Base-by-base conservation (phyloP, 2,113 vertebrate genomes). In the Prolemur simus region DNA sequence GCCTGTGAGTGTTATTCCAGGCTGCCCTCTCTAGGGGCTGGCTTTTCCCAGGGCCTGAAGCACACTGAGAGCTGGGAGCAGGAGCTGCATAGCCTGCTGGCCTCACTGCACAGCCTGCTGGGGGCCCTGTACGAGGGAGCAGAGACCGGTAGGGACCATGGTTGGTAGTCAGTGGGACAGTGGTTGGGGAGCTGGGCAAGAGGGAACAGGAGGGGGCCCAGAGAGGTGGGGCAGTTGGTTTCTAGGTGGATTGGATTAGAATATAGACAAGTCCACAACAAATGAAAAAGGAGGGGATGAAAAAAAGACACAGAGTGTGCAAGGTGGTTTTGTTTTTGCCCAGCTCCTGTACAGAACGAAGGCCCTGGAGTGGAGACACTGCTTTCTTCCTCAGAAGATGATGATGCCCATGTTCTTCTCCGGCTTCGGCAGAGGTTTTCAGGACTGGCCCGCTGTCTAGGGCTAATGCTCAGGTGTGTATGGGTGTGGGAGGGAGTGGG, bases 1-100 rank as follows among this genome's bases (percentile, higher is more conserved):
- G 99, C 99, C n/a, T 99, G 99, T 37, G 98, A 99, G 81, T 99
- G 99, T 97, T 99, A 99, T 2, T 99, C 98, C 7, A 98, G 97
- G 25, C 97, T 99, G 94, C 99, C 99, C 18, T 99, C 98, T 4
- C 97, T 99, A 47, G 99, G 99, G 0, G 98, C 99, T 0, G 98
- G 99, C 32, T 98, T 99, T 94, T 99, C 99, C n/a, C 98, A 99
- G 97, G 99, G 99, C 8, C 95, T 98, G 91, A 99, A 99, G 18
- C 98, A 98, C 18, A 98, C 99, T 0, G 99, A 99, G 74, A 98
- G 99, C 96, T 99, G 99, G 99, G 98, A 99, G 84, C 99, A 99
- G 97, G 99, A 99, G 97, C 98, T 99, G n/a, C 99, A 99, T 93
- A 99, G 98, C 89, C 98, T 99, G 15, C 96, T 99, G 93, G 98